These are phyloP conservation scores for Eupithecia exiguata DNA, from an alignment of 2,888 invertebrate genomes.

Conservation along the genomic window DNA sequence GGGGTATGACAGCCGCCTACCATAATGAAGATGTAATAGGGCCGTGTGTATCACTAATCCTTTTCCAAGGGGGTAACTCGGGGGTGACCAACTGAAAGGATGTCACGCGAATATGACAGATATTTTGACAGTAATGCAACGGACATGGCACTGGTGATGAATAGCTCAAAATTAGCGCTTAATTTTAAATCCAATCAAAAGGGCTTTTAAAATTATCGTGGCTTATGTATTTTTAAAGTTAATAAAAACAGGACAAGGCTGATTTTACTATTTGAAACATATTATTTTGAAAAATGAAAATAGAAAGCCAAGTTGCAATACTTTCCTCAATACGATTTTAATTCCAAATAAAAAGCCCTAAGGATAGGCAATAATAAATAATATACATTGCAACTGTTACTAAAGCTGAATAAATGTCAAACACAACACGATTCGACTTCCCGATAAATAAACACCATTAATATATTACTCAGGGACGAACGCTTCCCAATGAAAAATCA, in stretches of 20 bases:
- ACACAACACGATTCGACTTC: constrained; percentile 15
- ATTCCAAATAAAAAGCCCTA: neutral
- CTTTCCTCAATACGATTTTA: neutral
- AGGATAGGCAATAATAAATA: neutral
- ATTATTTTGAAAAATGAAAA: neutral
- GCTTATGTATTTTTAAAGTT: neutral
- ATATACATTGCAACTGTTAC: neutral
- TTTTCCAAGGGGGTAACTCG: constrained; percentile 64
- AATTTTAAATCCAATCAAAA: constrained; percentile 46
- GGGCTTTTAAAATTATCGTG: constrained; percentile 21
- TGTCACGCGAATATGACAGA: constrained; percentile 82
- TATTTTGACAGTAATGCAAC: constrained; percentile 84
- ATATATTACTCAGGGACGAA: constrained; percentile 67
- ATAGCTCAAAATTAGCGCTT: constrained; percentile 60
- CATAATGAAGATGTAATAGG: constrained; percentile 84
- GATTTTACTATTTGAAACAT: neutral
- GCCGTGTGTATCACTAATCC: constrained; percentile 75
- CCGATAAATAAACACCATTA: constrained; percentile 58
- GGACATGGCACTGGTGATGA: constrained; percentile 59
- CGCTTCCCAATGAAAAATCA: constrained; percentile 75
- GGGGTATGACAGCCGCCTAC: constrained; percentile 77
- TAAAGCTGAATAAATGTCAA: constrained; percentile 2
- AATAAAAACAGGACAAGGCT: neutral
- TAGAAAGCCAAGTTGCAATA: neutral
- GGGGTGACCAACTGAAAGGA: constrained; percentile 78